Conservation (phyloP, 2,113 vertebrate species). For the Murina feae region DNA sequence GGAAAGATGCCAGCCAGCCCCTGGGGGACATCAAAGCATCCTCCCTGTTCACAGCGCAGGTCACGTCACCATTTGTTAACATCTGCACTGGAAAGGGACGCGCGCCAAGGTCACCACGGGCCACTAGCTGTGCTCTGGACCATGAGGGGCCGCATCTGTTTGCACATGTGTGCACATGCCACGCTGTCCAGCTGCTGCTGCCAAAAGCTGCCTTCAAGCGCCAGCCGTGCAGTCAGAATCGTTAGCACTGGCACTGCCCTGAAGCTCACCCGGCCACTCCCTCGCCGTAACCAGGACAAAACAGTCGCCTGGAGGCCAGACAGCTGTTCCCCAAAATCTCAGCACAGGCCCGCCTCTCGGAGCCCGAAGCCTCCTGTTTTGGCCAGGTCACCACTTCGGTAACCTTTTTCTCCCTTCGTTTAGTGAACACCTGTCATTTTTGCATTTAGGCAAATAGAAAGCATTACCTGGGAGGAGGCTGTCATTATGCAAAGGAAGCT, state of each 20-base stretch:
- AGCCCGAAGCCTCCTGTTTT: background rate
- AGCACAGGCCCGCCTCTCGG: background rate
- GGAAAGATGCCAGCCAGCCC: background rate
- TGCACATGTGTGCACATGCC: fast-evolving
- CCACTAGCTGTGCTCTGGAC: background rate
- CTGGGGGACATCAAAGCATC: background rate
- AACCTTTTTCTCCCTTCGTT: background rate
- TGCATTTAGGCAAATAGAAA: background rate
- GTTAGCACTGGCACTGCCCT: background rate
- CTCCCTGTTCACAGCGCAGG: background rate
- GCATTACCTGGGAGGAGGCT: background rate
- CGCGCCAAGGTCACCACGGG: background rate
- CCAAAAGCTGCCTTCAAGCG: background rate
- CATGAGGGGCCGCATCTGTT: fast-evolving
- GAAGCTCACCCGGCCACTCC: background rate
- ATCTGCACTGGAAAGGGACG: background rate
- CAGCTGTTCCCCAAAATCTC: background rate
- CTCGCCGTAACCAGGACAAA: background rate
- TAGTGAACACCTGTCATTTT: background rate
- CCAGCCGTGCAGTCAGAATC: background rate
- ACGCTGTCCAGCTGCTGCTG: background rate
- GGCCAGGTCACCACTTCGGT: background rate
- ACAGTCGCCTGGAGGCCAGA: background rate
- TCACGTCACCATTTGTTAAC: background rate
- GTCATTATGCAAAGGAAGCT: background rate